phyloP scores from a whole-genome alignment of 2,797 vertebrate genomes.

The Parauchenoglanis punctatus region DNA sequence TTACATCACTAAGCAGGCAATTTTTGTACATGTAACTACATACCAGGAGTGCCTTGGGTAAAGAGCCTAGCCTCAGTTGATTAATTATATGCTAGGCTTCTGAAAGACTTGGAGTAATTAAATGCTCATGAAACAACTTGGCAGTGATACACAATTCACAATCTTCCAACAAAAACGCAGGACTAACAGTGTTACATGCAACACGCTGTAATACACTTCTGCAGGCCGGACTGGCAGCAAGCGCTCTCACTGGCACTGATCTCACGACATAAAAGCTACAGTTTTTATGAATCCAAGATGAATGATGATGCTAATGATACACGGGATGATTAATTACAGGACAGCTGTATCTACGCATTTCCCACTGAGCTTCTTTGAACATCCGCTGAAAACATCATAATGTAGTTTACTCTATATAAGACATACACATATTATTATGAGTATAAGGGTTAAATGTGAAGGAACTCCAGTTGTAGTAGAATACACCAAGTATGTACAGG shows the following conservation, averaged over 20 bases:
- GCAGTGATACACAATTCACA: neutral
- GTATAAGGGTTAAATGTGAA: neutral
- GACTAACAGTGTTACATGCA: neutral
- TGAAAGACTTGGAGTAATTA: constrained; percentile 16
- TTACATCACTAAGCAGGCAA: neutral
- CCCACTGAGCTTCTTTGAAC: neutral
- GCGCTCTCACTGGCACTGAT: neutral
- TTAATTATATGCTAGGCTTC: constrained; percentile 11
- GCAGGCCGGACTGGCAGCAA: neutral
- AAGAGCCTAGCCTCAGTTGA: neutral
- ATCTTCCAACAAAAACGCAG: neutral
- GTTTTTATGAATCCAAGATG: constrained; percentile 9
- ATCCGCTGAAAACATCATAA: neutral
- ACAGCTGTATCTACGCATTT: constrained; percentile 2
- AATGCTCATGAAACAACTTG: constrained; percentile 27
- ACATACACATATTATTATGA: neutral
- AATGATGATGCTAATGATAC: constrained; percentile 7
- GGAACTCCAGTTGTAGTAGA: neutral
- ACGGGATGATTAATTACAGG: constrained; percentile 1
- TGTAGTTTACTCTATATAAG: constrained; percentile 1
- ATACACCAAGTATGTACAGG: neutral
- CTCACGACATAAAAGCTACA: neutral
- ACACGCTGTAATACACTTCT: neutral
- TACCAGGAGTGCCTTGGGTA: neutral
- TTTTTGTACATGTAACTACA: constrained; percentile 8